A percentile compares a stretch with the other conserved stretches of the same genome.
These are phyloP conservation scores for Channa maculata DNA, from an alignment of 2,113 vertebrate genomes.

Conservation along the genomic window DNA sequence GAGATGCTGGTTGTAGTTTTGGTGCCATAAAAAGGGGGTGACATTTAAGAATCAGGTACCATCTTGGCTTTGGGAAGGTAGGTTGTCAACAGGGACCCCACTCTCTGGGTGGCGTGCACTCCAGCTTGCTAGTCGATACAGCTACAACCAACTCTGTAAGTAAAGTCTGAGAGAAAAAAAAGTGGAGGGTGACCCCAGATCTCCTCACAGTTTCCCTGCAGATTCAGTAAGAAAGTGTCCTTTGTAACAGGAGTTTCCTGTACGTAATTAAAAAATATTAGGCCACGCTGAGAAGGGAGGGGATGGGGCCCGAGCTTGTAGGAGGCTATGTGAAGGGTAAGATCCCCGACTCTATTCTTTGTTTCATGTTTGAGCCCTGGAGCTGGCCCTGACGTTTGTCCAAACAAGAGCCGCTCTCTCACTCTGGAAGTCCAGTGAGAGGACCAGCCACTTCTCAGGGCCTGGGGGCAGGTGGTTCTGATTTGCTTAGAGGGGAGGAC, in stretches of 20 bases:
- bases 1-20: slow-evolving; percentile 2
- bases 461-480: slow-evolving; percentile 78
- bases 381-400: slow-evolving; percentile 69
- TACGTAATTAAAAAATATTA: slow-evolving; percentile 81
- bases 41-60: slow-evolving; percentile 47
- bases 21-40: slow-evolving; percentile 10
- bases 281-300: slow-evolving; percentile 59
- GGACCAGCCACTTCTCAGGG: slow-evolving; percentile 67
- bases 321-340: slow-evolving; percentile 59
- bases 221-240: slow-evolving; percentile 75
- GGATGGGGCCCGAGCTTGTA: slow-evolving; percentile 50
- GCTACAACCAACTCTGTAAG: slow-evolving; percentile 65
- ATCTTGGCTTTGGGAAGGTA: slow-evolving; percentile 55
- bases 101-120: slow-evolving; percentile 62
- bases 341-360: slow-evolving; percentile 55
- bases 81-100: slow-evolving; percentile 57
- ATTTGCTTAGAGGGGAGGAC: slow-evolving; percentile 63
- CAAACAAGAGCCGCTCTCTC: slow-evolving; percentile 67
- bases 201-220: slow-evolving; percentile 62
- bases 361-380: slow-evolving; percentile 68
- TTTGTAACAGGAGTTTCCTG: slow-evolving; percentile 84
- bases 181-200: slow-evolving; percentile 49
- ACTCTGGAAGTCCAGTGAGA: slow-evolving; percentile 65
- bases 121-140: slow-evolving; percentile 67
- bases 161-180: slow-evolving; percentile 30